Conservation (phyloP, 1,140 invertebrate genomes). For the Ericerus pela region DNA sequence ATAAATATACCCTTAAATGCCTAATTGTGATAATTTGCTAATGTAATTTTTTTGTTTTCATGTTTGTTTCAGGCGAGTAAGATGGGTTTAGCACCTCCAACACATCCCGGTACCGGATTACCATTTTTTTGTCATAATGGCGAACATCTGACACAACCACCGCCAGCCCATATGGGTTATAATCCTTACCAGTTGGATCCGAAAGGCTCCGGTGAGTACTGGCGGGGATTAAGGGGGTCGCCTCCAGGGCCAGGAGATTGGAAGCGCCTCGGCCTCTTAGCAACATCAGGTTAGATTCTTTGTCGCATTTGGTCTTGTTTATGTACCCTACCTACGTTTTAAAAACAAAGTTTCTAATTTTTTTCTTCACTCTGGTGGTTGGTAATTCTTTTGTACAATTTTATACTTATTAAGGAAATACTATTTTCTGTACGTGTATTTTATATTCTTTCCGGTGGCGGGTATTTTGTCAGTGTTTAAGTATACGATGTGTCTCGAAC, state of each 20-base stretch:
- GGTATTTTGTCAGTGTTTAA: no score
- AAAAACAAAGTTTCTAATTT: no score
- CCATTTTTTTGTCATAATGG: slow-evolving; percentile 86
- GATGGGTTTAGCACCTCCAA: slow-evolving; percentile 58
- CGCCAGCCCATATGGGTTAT: slow-evolving; percentile 93
- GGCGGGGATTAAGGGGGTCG: slow-evolving; percentile 23
- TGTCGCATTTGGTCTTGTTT: no score
- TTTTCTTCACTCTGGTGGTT: no score
- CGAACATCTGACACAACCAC: slow-evolving; percentile 66
- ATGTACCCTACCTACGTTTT: no score
- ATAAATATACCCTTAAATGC: no score
- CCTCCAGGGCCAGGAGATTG: slow-evolving; percentile 30
- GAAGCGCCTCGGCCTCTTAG: slow-evolving; percentile 39
- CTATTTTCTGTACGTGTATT: no score
- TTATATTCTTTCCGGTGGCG: no score
- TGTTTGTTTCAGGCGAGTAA: slow-evolving; percentile 66
- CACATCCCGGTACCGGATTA: slow-evolving; percentile 47
- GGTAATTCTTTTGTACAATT: no score
- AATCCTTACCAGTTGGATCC: slow-evolving; percentile 79
- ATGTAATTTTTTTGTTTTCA: slow-evolving; percentile 24
- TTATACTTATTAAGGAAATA: no score
- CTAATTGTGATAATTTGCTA: no score
- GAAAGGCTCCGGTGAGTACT: slow-evolving; percentile 49
- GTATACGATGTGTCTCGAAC: no score
- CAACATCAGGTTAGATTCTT: slow-evolving; percentile 37